Base-by-base conservation (phyloP, 1,140 invertebrate species). In the Episyrphus balteatus region DNA sequence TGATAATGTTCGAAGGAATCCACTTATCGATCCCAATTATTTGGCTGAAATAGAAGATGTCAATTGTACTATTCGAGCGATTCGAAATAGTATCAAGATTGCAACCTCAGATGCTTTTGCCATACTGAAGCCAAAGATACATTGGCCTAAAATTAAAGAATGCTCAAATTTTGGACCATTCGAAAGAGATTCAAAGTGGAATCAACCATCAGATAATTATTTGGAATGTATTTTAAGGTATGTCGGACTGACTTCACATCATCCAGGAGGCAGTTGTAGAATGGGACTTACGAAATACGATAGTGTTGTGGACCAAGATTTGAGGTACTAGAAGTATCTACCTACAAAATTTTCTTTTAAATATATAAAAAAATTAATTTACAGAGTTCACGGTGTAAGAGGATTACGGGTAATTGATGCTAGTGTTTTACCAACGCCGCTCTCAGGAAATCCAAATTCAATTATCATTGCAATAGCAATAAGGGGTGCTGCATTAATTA, bases 1-100 rank as follows among this genome's bases (percentile, higher is more conserved):
- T 33, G 61, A 55, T 11, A 75, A 80, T 58, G 78, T 83, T 18
- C 61, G 62, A 0, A 61, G 62, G 1, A 72, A 76, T 37, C 73
- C 75, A n/a, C 60, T 76, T 7, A 83, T 92, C 14, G 78, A 91
- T 66, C 86, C 87, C 0, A 78, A 81, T 38, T 89, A 87, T 59
- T 64, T 89, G n/a, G 66, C 73, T 12, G 55, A 75, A 3, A 51
- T 65, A 0, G 63, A 70, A 12, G 83, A 87, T 57, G 60, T 86
- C 5, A 51, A 58, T 8, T 84, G 82, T 55, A 79, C 78, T 46
- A 72, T 79, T 13, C 66, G 69, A 59, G 82, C 78, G 5, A 73
- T 84, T 37, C 74, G 77, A 42, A 59, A 78, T 31, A 77, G 73
- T 1, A 63, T 81, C 7, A 58, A 70, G 46, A 64, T 80, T 12